Evolutionary conservation across 2,113 vertebrate species (phyloP).

Genomic region (Haemorhous mexicanus): DNA sequence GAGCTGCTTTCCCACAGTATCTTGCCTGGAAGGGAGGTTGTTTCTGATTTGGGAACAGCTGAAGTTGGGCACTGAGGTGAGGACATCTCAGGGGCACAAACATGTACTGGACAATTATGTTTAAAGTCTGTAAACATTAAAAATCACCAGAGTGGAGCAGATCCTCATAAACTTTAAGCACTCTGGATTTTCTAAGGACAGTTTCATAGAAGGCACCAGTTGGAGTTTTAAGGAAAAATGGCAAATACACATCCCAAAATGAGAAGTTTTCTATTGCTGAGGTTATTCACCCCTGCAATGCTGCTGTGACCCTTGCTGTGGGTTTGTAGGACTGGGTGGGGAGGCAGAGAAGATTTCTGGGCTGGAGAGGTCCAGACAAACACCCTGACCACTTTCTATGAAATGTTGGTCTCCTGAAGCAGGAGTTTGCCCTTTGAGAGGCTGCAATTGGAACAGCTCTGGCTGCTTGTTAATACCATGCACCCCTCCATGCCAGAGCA

Average conservation of each 20-base stretch:
- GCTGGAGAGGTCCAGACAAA: not conserved
- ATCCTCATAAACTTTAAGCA: not conserved
- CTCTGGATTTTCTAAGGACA: not conserved
- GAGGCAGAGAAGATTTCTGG: not conserved
- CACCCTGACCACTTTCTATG: rapidly evolving
- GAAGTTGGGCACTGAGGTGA: not conserved
- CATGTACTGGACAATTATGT: rapidly evolving
- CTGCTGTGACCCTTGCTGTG: not conserved
- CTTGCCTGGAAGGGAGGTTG: not conserved
- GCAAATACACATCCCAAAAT: rapidly evolving
- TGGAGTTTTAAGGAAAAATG: not conserved
- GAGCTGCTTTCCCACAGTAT: not conserved
- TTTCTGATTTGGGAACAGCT: not conserved
- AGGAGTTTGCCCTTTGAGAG: not conserved
- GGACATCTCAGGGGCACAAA: not conserved
- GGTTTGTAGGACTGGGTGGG: not conserved
- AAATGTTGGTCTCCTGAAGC: not conserved
- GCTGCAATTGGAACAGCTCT: not conserved
- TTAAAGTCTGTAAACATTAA: not conserved
- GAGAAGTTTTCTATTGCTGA: rapidly evolving
- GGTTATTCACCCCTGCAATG: rapidly evolving
- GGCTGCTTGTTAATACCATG: not conserved
- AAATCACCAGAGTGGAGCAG: not conserved
- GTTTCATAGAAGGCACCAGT: not conserved
- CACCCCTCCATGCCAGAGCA: rapidly evolving